These are phyloP conservation scores for Zapus hudsonius DNA, from an alignment of 2,113 vertebrate species.

Conservation along the genomic window DNA sequence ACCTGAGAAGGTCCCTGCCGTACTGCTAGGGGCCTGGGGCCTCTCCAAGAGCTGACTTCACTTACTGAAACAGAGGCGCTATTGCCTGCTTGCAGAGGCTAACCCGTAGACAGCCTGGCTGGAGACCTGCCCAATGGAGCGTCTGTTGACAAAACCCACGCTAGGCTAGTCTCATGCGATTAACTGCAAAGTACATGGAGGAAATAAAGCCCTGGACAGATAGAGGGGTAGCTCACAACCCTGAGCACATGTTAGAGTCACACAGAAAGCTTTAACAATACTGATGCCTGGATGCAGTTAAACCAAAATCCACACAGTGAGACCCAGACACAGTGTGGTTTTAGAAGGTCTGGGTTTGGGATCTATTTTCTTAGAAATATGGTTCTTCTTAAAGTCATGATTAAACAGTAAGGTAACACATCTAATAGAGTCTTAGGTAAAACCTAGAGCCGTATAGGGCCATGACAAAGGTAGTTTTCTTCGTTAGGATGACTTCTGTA, in stretches of 20 bases:
- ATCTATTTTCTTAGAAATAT: not conserved
- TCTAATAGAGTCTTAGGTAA: not conserved
- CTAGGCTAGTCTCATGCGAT: not conserved
- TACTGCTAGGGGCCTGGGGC: too few species aligned
- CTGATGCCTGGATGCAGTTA: not conserved
- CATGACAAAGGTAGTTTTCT: not conserved
- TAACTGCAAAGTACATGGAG: not conserved
- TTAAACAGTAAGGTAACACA: not conserved
- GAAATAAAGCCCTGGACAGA: not conserved
- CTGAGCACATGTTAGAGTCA: not conserved
- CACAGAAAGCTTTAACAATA: not conserved
- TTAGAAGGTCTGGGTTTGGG: not conserved
- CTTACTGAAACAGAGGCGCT: not conserved
- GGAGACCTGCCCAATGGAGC: conserved; percentile 63
- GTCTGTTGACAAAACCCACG: conserved; percentile 42
- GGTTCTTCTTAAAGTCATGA: not conserved
- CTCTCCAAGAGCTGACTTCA: not conserved
- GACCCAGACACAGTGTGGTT: not conserved
- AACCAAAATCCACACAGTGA: not conserved
- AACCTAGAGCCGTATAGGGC: not conserved
- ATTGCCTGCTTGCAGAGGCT: not conserved
- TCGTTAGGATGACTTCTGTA: not conserved
- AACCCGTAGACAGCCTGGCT: not conserved
- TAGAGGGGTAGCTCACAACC: not conserved
- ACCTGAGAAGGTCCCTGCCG: not conserved